Evolutionary conservation across 2,113 vertebrate genomes (phyloP).

Genomic region (Ifrita kowaldi): DNA sequence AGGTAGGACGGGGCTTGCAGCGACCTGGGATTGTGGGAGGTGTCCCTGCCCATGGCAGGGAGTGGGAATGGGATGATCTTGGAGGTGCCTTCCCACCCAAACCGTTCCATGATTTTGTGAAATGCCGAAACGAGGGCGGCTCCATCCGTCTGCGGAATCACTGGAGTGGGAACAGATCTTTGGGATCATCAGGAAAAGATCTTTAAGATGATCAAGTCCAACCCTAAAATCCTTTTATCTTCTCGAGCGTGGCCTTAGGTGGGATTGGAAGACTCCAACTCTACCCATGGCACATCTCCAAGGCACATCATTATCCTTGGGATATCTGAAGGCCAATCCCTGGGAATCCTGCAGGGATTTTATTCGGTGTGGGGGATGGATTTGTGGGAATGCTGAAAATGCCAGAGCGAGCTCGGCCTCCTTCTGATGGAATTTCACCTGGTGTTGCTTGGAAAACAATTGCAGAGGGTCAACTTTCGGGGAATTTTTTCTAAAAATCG

Average conservation of each 20-base stretch:
- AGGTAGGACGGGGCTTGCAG: not conserved
- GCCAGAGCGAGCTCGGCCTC: not conserved
- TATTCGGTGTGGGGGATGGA: not conserved
- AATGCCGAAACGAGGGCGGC: not conserved
- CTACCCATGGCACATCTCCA: not conserved
- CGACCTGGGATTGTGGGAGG: not conserved
- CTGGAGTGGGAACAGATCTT: not conserved
- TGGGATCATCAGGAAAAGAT: not conserved
- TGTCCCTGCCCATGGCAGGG: not conserved
- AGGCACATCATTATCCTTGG: not conserved
- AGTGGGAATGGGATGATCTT: not conserved
- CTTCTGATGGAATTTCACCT: not conserved
- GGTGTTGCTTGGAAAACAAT: accelerated
- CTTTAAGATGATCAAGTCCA: not conserved
- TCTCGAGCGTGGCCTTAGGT: not conserved
- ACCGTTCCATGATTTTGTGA: not conserved
- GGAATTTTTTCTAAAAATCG: accelerated
- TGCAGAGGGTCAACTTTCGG: not conserved
- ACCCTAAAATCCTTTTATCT: not conserved
- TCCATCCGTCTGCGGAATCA: not conserved
- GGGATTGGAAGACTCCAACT: not conserved
- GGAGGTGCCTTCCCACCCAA: not conserved
- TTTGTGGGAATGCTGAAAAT: not conserved
- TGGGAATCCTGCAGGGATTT: not conserved
- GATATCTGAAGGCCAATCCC: not conserved